Evolutionary conservation across 2,113 vertebrate genomes (phyloP), one percentile per base, ranked within the genome.

Genomic region (Castor canadensis): DNA sequence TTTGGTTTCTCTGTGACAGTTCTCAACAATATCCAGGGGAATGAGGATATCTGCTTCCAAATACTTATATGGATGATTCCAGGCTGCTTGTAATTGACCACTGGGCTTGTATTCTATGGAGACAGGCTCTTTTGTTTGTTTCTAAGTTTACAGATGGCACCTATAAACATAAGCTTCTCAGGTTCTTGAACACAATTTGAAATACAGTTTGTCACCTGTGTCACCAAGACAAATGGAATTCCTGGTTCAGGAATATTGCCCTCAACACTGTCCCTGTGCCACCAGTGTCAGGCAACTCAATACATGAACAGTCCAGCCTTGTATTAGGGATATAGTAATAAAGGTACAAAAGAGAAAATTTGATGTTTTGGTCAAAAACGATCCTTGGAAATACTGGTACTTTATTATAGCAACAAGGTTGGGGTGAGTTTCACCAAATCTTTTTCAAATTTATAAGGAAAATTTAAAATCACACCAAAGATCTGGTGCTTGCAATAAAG

Each of bases 211-310:
- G 95, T 97, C 97, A 97, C 88, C 87, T 82, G 64, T 47, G 95
- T 97, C 96, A 97, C 86, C 84, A 94, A 97, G 97, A 97, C 96
- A 93, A 95, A 98, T 97, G 95, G 91, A 97, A 97, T 95, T 95
- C 92, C 94, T 56, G 92, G 93, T 82, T 96, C 79, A 97, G 96
- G 96, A 96, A 96, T 94, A 93, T 64, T 94, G 91, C 93, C 87
- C 96, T 84, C 90, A 85, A 80, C 88, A 83, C 26, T 96, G 90
- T 95, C 86, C 91, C 75, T 62, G 38, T 77, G 77, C 73, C 92
- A 95, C 84, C 43, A 79, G 1, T 64, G 85, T 93, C 76, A 47
- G 62, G 87, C 83, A 91, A 91, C 35, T 89, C 24, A 71, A 87
- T 93, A 56, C 45, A 92, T 89, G 69, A 94, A 94, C 60, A 96